Percentiles rank a stretch among this genome's conserved stretches.
Evolutionary conservation across 2,797 vertebrate genomes (phyloP).

Genomic region (Mus minutoides): DNA sequence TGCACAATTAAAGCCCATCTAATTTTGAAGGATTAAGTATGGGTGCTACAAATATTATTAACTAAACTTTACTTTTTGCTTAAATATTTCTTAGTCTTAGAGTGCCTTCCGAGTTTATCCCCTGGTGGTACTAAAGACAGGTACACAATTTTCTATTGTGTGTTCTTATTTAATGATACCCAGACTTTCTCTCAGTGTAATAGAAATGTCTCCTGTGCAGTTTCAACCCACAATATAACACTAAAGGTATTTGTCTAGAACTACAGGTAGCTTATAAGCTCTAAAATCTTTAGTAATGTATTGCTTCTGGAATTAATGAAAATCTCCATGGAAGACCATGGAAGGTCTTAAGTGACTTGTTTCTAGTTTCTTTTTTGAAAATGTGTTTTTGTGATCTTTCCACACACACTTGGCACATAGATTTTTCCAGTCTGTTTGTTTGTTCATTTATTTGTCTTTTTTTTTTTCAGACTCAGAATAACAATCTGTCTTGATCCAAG

Average conservation of each 20-base stretch:
- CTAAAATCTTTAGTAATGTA: neutral
- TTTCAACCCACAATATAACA: neutral
- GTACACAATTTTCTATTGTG: neutral
- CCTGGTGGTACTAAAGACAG: neutral
- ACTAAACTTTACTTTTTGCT: neutral
- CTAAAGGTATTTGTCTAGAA: neutral
- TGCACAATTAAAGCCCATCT: neutral
- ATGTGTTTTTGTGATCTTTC: neutral
- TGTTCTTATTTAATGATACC: neutral
- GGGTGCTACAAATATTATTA: neutral
- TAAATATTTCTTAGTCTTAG: neutral
- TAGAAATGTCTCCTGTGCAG: neutral
- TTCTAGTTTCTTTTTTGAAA: neutral
- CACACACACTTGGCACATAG: neutral
- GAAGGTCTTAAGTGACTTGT: slow-evolving; percentile 12
- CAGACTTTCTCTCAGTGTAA: neutral
- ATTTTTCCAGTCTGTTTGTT: neutral
- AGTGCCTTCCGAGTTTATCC: neutral
- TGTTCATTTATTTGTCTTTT: neutral
- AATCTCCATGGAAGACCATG: neutral
- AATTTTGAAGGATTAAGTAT: neutral
- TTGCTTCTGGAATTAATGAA: slow-evolving; percentile 31
- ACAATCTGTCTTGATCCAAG: neutral
- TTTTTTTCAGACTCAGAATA: neutral
- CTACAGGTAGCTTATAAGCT: neutral